Percentiles rank a stretch among this genome's conserved stretches.
Conservation (phyloP, 2,113 vertebrate genomes). For the Acanthochromis polyacanthus region DNA sequence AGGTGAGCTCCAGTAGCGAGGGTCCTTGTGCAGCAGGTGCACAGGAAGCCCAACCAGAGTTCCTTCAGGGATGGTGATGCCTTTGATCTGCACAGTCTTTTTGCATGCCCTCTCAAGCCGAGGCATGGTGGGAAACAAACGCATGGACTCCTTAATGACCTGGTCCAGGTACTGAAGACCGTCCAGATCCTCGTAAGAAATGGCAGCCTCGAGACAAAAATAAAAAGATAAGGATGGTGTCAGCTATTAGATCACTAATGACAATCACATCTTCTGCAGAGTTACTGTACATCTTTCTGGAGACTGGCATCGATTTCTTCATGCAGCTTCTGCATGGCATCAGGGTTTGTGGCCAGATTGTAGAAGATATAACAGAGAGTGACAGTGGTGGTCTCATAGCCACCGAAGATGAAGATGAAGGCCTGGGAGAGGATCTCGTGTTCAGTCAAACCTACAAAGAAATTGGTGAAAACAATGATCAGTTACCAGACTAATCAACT, state of each 20-base stretch:
- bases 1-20: slow-evolving; percentile 68
- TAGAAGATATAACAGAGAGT: slow-evolving; percentile 61
- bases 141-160: slow-evolving; percentile 65
- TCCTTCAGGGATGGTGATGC: slow-evolving; percentile 68
- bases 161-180: slow-evolving; percentile 73
- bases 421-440: slow-evolving; percentile 79
- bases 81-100: slow-evolving; percentile 57
- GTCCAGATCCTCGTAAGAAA: slow-evolving; percentile 56
- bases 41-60: slow-evolving; percentile 54
- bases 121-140: slow-evolving; percentile 60
- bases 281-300: slow-evolving; percentile 56
- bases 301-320: slow-evolving; percentile 67
- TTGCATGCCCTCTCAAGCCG: slow-evolving; percentile 73
- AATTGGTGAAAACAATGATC: too few species aligned
- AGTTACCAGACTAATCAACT: too few species aligned
- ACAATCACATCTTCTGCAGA: neutral
- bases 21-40: slow-evolving; percentile 58
- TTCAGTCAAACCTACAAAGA: slow-evolving; percentile 73
- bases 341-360: slow-evolving; percentile 72
- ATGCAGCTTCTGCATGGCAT: slow-evolving; percentile 57
- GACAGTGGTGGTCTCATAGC: slow-evolving; percentile 70
- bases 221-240: neutral
- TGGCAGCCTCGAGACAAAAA: slow-evolving; percentile 34
- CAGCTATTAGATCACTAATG: neutral
- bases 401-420: slow-evolving; percentile 72